phyloP scores from a whole-genome alignment of 2,888 invertebrate genomes.

The Andricus quercusramuli region DNA sequence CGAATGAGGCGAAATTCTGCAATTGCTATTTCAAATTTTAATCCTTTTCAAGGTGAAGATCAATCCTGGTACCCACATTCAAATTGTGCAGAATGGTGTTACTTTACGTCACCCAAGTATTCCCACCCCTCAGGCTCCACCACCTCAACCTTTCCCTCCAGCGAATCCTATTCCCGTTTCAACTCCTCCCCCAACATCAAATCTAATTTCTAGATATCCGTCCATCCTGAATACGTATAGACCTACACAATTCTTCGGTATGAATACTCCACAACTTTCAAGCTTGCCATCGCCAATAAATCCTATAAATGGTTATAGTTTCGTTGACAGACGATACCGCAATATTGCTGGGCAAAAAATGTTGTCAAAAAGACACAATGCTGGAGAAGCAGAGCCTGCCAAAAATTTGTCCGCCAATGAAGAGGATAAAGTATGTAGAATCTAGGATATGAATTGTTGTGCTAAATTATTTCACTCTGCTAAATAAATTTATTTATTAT shows the following conservation, averaged over 20 bases:
- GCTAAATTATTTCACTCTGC: not conserved
- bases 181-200: constrained; percentile 41
- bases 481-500: not conserved
- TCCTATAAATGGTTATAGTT: constrained; percentile 57
- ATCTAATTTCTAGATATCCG: constrained; percentile 50
- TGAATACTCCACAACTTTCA: constrained; percentile 56
- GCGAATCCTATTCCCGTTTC: constrained; percentile 41
- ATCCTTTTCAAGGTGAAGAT: constrained; percentile 67
- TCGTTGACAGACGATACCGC: constrained; percentile 67
- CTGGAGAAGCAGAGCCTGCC: constrained; percentile 42
- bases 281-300: constrained; percentile 48
- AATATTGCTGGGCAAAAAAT: constrained; percentile 66
- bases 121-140: constrained; percentile 58
- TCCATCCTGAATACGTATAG: constrained; percentile 47
- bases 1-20: constrained; percentile 4
- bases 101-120: constrained; percentile 72
- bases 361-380: constrained; percentile 53
- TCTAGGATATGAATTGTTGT: not conserved
- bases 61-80: constrained; percentile 72
- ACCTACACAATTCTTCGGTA: constrained; percentile 59
- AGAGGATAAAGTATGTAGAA: constrained; percentile 8
- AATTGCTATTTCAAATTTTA: not conserved
- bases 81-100: constrained; percentile 70
- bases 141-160: constrained; percentile 68
- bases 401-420: not conserved